phyloP scores from a whole-genome alignment of 2,888 invertebrate species.

The Andrena bicolor region DNA sequence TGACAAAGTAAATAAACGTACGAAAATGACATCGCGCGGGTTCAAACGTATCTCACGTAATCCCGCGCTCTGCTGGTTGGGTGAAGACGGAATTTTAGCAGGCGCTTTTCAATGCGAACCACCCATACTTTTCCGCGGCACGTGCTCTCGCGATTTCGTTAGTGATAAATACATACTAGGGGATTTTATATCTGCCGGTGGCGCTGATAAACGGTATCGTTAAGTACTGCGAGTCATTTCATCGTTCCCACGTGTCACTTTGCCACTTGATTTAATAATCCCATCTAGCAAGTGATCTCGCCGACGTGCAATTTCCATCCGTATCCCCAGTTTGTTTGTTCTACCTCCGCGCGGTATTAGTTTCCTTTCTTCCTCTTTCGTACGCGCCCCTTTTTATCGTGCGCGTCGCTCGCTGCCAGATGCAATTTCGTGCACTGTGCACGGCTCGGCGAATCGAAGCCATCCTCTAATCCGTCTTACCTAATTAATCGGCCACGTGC shows the following conservation, averaged over 20 bases:
- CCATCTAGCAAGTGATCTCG: conserved; percentile 8
- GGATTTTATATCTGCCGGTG: too few species aligned
- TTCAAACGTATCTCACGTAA: neutral
- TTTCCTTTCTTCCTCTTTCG: neutral
- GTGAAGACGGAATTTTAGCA: neutral
- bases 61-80: neutral
- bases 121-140: neutral
- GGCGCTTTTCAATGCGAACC: neutral
- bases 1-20: conserved; percentile 10
- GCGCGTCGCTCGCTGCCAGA: conserved; percentile 28
- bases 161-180: too few species aligned
- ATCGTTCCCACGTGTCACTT: conserved; percentile 25
- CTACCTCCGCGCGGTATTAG: neutral
- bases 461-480: conserved; percentile 15
- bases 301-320: conserved; percentile 31
- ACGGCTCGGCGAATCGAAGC: conserved; percentile 11
- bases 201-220: conserved; percentile 15
- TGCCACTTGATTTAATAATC: conserved; percentile 51
- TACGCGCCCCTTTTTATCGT: conserved; percentile 3
- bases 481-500: conserved; percentile 21
- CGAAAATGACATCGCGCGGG: neutral
- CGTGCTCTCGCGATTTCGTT: neutral
- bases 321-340: conserved; percentile 12
- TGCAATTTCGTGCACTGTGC: conserved; percentile 35
- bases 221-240: conserved; percentile 18